phyloP scores from a whole-genome alignment of 2,888 invertebrate genomes.

The Thymelicus acteon region DNA sequence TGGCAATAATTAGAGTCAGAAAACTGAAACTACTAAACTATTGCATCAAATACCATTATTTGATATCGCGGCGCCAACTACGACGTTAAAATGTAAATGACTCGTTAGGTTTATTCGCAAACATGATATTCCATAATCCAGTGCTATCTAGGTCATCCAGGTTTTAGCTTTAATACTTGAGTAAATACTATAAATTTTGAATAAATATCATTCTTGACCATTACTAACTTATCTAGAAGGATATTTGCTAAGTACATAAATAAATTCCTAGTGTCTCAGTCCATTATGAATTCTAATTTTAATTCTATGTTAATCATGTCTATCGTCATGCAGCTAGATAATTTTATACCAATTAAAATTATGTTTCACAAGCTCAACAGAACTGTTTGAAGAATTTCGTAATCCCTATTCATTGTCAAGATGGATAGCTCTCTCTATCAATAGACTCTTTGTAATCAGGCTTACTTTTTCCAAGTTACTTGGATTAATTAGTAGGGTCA shows the following conservation, averaged over 20 bases:
- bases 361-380: neutral
- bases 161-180: slow-evolving; percentile 25
- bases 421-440: no score
- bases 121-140: slow-evolving; percentile 34
- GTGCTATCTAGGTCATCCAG: slow-evolving; percentile 29
- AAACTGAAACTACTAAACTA: neutral
- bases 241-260: neutral
- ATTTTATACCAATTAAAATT: neutral
- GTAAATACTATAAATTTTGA: slow-evolving; percentile 31
- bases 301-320: neutral
- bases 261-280: slow-evolving; percentile 47
- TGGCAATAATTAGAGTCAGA: neutral
- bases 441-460: no score
- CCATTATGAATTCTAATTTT: neutral
- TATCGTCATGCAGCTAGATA: neutral
- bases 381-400: no score
- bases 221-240: slow-evolving; percentile 1
- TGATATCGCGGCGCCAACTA: slow-evolving; percentile 19
- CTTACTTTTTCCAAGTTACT: no score
- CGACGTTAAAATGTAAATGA: slow-evolving; percentile 35
- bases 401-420: no score
- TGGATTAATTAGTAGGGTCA: no score
- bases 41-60: neutral
- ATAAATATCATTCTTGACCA: slow-evolving; percentile 25
- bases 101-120: slow-evolving; percentile 30